phyloP scores from a whole-genome alignment of 1,140 invertebrate genomes.

The Brachionus angularis region DNA sequence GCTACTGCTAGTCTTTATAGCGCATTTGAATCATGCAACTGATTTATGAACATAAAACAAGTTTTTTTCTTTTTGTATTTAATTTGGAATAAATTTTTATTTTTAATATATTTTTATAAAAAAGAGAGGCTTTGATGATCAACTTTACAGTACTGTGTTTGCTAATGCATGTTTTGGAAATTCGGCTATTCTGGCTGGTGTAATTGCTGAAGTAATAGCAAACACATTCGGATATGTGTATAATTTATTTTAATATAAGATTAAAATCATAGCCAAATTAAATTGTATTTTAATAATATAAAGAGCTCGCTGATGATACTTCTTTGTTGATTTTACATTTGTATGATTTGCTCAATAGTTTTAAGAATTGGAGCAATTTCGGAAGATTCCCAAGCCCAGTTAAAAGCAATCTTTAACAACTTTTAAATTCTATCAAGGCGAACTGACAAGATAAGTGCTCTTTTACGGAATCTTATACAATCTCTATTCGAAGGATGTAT shows the following conservation, averaged over 20 bases:
- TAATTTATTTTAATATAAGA: conserved; percentile 45
- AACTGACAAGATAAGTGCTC: conserved; percentile 51
- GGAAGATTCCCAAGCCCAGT: conserved; percentile 58
- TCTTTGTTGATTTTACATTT: conserved; percentile 63
- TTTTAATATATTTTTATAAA: conserved; percentile 13
- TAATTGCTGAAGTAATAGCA: conserved; percentile 64
- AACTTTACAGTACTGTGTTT: conserved; percentile 60
- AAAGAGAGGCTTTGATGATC: conserved; percentile 54
- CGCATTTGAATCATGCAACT: conserved; percentile 71
- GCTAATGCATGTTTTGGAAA: conserved; percentile 67
- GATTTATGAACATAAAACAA: conserved; percentile 66
- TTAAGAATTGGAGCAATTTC: conserved; percentile 65
- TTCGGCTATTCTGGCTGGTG: conserved; percentile 67
- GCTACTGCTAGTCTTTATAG: conserved; percentile 70
- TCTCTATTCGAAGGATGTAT: conserved; percentile 69
- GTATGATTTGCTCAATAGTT: conserved; percentile 61
- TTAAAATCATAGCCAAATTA: neutral
- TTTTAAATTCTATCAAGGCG: conserved; percentile 52
- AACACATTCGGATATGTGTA: conserved; percentile 64
- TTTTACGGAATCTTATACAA: conserved; percentile 65
- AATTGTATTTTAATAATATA: conserved; percentile 45
- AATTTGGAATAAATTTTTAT: conserved; percentile 46
- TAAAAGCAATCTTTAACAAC: conserved; percentile 53
- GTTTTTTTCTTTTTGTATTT: conserved; percentile 46
- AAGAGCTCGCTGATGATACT: conserved; percentile 65